Conservation (phyloP, 30 jellyfish, hydroid and myxozoan genomes). For the Morbakka virulenta region DNA sequence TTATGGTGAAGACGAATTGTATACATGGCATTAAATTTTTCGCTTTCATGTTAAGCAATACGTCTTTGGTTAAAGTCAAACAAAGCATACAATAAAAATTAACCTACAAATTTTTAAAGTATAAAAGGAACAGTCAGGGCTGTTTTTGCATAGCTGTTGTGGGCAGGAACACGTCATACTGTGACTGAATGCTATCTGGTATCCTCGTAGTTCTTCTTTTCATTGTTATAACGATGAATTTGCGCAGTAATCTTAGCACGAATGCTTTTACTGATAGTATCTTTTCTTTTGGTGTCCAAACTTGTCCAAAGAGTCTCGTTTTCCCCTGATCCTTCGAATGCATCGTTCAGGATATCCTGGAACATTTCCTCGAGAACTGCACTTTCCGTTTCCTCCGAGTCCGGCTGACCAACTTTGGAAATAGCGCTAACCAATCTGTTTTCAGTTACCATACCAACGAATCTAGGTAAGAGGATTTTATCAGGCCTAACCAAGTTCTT, state of each 20-base stretch:
- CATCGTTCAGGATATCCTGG: conserved; percentile 51
- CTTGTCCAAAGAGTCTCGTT: conserved; percentile 61
- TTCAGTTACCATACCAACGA: conserved; percentile 45
- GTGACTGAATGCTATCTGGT: too few species aligned
- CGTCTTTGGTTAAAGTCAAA: too few species aligned
- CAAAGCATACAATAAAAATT: too few species aligned
- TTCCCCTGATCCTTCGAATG: conserved; percentile 12
- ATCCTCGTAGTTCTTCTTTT: too few species aligned
- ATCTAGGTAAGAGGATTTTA: conserved; percentile 30
- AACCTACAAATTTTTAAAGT: too few species aligned
- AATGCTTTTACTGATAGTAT: conserved; percentile 49
- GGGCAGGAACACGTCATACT: too few species aligned
- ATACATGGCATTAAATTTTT: too few species aligned
- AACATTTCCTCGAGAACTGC: conserved; percentile 65
- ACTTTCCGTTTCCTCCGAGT: conserved; percentile 30
- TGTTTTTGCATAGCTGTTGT: too few species aligned
- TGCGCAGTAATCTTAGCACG: conserved; percentile 37
- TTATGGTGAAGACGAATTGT: too few species aligned
- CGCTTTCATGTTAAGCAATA: too few species aligned
- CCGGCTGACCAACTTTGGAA: conserved; percentile 73
- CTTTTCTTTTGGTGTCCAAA: conserved; percentile 47
- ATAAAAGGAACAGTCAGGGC: too few species aligned
- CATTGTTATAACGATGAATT: background rate
- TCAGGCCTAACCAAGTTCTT: background rate
- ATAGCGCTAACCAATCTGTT: conserved; percentile 69